Conservation (phyloP, 2,113 vertebrate genomes). For the Microtus montanus region DNA sequence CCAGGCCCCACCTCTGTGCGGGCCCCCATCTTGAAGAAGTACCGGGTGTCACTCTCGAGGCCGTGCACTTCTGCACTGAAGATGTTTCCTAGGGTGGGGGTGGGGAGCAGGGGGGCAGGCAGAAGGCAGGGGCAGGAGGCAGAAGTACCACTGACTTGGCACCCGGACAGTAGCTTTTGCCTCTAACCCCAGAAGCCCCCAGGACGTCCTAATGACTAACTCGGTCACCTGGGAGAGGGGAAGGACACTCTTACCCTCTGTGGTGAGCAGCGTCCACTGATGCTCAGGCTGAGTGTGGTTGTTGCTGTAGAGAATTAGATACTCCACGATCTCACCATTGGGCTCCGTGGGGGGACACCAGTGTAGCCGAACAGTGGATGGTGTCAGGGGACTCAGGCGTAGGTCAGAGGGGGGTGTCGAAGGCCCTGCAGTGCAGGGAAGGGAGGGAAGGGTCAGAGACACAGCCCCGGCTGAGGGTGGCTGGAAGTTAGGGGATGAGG, state of each 20-base stretch:
- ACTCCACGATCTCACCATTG: conserved; percentile 94
- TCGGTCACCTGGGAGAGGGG: background rate
- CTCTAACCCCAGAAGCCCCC: background rate
- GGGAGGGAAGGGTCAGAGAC: background rate
- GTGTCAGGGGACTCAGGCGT: conserved; percentile 91
- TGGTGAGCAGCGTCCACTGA: conserved; percentile 93
- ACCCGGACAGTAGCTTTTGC: background rate
- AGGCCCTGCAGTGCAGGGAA: conserved; percentile 86
- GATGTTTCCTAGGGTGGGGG: conserved; percentile 87
- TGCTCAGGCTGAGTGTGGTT: conserved; percentile 92
- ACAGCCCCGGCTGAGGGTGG: background rate
- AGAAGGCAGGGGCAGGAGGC: background rate
- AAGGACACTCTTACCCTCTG: conserved; percentile 87
- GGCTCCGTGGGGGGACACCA: conserved; percentile 96
- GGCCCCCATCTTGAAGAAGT: conserved; percentile 97
- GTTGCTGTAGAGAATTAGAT: conserved; percentile 92
- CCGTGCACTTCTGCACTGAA: conserved; percentile 93
- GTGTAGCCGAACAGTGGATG: conserved; percentile 92
- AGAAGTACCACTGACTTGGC: background rate
- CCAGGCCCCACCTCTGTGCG: conserved; percentile 94
- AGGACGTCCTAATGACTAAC: background rate
- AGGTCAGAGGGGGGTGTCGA: conserved; percentile 94
- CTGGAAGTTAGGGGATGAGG: background rate
- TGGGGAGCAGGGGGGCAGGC: background rate
- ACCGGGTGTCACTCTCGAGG: conserved; percentile 91